Evolutionary conservation across 2,888 invertebrate species (phyloP).

Genomic region (Melangyna quadrimaculata): DNA sequence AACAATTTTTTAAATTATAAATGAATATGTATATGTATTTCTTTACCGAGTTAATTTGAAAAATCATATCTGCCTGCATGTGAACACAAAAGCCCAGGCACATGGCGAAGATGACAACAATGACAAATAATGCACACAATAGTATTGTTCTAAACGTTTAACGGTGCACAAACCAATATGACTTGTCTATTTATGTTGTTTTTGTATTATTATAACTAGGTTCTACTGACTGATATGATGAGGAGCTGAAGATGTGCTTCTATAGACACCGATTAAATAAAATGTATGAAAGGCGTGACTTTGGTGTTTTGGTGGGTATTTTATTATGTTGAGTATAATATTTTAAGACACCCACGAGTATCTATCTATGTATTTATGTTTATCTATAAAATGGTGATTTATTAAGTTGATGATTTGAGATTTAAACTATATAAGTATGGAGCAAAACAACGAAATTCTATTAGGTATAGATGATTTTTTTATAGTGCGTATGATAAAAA

Average conservation of each 20-base stretch:
- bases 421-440: background rate
- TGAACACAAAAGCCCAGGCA: conserved; percentile 49
- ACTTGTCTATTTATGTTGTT: background rate
- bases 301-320: background rate
- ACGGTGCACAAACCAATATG: conserved; percentile 17
- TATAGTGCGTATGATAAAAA: conserved; percentile 17
- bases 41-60: conserved; percentile 30
- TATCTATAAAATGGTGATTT: background rate
- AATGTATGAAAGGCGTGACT: conserved; percentile 1
- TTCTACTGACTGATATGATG: background rate
- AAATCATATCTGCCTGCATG: conserved; percentile 47
- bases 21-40: background rate
- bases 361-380: background rate
- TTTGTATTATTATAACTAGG: background rate
- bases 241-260: background rate
- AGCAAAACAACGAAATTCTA: conserved; percentile 18
- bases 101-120: conserved; percentile 49
- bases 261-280: background rate
- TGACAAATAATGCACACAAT: conserved; percentile 47
- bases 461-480: background rate
- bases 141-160: conserved; percentile 27
- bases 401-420: background rate
- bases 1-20: background rate
- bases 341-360: background rate
- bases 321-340: background rate